These are phyloP conservation scores for Bradysia coprophila DNA, from an alignment of 1,140 invertebrate genomes.

Conservation along the genomic window DNA sequence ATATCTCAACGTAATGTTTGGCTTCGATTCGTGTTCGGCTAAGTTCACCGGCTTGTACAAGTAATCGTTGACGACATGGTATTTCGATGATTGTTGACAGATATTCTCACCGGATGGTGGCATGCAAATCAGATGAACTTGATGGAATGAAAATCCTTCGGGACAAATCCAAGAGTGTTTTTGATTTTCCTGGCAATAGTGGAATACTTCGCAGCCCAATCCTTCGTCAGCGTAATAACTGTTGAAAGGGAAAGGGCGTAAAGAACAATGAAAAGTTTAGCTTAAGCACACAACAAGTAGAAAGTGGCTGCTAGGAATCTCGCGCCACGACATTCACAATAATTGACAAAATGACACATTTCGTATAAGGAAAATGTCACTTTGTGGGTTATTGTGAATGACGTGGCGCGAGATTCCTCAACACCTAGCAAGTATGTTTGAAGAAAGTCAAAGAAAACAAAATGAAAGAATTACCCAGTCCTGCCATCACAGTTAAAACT, in stretches of 20 bases:
- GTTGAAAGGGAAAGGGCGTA: not conserved
- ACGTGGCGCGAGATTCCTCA: too few relatives aligned
- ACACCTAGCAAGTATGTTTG: too few relatives aligned
- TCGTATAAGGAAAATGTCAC: too few relatives aligned
- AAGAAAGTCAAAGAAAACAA: not conserved
- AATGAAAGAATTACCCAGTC: conserved; percentile 32
- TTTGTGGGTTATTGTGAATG: too few relatives aligned
- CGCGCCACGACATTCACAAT: too few relatives aligned
- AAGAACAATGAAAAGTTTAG: not conserved
- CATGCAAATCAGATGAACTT: conserved; percentile 87
- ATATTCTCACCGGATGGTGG: conserved; percentile 75
- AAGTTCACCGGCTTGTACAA: conserved; percentile 74
- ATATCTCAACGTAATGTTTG: conserved; percentile 55
- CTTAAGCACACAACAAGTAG: not conserved
- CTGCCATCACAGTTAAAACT: conserved; percentile 63
- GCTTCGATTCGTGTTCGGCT: conserved; percentile 57
- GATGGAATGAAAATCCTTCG: conserved; percentile 81
- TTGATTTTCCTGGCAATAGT: conserved; percentile 80
- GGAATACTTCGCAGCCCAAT: conserved; percentile 80
- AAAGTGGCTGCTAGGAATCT: too few relatives aligned
- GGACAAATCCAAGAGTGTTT: conserved; percentile 88
- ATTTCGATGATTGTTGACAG: conserved; percentile 74
- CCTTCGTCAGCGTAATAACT: conserved; percentile 78
- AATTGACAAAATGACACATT: too few relatives aligned
- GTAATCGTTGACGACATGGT: conserved; percentile 84